Conservation (phyloP, 2,797 vertebrate genomes). For the Rhinophrynus dorsalis region DNA sequence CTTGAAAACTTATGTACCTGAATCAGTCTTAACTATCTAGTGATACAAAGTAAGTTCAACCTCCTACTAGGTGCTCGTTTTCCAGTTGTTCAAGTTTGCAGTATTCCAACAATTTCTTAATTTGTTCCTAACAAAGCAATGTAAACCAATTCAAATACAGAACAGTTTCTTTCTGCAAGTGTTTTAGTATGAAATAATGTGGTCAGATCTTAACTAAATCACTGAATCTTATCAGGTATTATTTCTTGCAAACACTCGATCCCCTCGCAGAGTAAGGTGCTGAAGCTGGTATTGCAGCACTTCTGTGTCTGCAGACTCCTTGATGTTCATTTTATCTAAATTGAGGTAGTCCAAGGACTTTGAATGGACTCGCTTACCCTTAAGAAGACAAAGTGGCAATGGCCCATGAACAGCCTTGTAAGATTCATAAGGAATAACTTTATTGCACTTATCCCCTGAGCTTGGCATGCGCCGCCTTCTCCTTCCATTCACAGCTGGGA, state of each 20-base stretch:
- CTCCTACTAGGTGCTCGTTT: conserved; percentile 53
- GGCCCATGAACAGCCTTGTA: conserved; percentile 80
- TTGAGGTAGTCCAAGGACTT: conserved; percentile 98
- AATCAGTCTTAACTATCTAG: conserved; percentile 52
- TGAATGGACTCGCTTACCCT: conserved; percentile 86
- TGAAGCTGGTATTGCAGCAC: conserved; percentile 93
- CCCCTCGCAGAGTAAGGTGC: conserved; percentile 88
- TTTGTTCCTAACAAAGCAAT: conserved; percentile 26
- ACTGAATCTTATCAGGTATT: conserved; percentile 75
- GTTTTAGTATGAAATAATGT: conserved; percentile 3
- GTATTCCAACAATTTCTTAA: conserved; percentile 38
- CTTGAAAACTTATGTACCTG: conserved; percentile 53
- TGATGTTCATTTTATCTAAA: conserved; percentile 91
- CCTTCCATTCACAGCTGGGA: conserved; percentile 85
- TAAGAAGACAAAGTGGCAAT: conserved; percentile 89
- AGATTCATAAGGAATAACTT: conserved; percentile 76
- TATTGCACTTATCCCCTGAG: conserved; percentile 87
- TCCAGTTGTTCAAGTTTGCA: conserved; percentile 51
- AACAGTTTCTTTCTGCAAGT: neutral
- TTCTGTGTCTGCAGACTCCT: conserved; percentile 91
- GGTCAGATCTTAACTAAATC: conserved; percentile 43
- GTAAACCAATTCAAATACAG: neutral
- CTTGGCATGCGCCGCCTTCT: conserved; percentile 88
- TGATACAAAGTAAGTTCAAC: conserved; percentile 51
- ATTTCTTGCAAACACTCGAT: conserved; percentile 85